Conservation (phyloP, 2,113 vertebrate genomes). For the Condylura cristata region DNA sequence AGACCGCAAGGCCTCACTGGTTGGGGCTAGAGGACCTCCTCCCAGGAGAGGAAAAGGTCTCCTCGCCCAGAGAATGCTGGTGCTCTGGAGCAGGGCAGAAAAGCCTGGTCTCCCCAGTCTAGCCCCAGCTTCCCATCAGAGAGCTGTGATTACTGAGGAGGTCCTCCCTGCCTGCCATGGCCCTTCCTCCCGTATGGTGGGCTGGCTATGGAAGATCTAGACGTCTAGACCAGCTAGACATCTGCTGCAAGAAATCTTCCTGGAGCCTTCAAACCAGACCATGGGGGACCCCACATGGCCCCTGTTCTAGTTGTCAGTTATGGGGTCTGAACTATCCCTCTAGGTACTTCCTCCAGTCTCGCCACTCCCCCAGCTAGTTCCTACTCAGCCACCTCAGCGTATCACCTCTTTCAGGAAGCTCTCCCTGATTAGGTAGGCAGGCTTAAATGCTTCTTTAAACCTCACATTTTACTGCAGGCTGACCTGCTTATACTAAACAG, state of each 20-base stretch:
- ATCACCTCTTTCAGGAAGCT: constrained; percentile 33
- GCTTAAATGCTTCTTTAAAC: neutral
- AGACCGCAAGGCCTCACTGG: neutral
- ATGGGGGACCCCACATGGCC: neutral
- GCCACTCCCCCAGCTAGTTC: neutral
- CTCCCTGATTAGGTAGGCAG: neutral
- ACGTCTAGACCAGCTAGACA: neutral
- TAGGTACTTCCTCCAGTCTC: neutral
- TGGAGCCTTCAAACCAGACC: neutral
- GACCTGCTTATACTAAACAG: neutral
- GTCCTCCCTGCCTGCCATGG: neutral
- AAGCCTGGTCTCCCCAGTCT: neutral
- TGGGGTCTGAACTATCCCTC: neutral
- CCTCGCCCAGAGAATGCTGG: neutral
- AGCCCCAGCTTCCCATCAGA: neutral
- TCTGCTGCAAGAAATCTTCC: neutral
- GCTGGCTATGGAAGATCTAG: neutral
- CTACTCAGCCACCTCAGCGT: neutral
- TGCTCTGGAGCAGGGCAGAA: neutral
- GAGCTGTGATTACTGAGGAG: neutral
- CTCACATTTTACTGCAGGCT: no score
- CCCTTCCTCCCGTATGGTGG: neutral
- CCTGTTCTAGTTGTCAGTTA: neutral
- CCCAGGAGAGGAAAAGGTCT: no score
- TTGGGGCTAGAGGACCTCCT: fast-evolving